Evolutionary conservation across 2,113 vertebrate species (phyloP).

Genomic region (Petrocephalus zakoni): DNA sequence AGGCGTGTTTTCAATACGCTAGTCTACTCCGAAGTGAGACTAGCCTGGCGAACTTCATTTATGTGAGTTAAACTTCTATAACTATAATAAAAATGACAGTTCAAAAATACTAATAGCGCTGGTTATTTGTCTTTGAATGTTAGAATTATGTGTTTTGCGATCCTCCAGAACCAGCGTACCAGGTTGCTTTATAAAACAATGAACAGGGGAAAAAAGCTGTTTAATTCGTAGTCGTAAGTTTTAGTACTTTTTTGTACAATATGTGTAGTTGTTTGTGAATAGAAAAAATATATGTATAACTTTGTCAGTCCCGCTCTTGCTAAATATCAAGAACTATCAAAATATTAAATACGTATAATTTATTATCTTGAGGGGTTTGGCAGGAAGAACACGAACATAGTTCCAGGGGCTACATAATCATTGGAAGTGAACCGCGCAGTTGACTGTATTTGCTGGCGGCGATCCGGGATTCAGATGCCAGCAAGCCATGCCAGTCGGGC

Average conservation of each 20-base stretch:
- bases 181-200: background rate
- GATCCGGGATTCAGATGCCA: background rate
- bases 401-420: background rate
- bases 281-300: background rate
- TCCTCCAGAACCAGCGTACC: background rate
- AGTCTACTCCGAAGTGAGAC: background rate
- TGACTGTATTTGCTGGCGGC: background rate
- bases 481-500: background rate
- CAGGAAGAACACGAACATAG: background rate
- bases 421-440: background rate
- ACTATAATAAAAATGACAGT: background rate
- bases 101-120: background rate
- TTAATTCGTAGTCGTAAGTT: background rate
- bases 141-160: background rate
- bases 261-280: background rate
- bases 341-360: background rate
- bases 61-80: background rate
- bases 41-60: background rate
- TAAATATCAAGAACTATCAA: background rate
- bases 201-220: background rate
- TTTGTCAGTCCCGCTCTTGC: background rate
- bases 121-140: background rate
- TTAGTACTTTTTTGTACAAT: background rate
- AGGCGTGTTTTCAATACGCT: background rate
- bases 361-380: constrained; percentile 3